Conservation (phyloP, 2,888 invertebrate genomes). For the Melanostoma mellinum region DNA sequence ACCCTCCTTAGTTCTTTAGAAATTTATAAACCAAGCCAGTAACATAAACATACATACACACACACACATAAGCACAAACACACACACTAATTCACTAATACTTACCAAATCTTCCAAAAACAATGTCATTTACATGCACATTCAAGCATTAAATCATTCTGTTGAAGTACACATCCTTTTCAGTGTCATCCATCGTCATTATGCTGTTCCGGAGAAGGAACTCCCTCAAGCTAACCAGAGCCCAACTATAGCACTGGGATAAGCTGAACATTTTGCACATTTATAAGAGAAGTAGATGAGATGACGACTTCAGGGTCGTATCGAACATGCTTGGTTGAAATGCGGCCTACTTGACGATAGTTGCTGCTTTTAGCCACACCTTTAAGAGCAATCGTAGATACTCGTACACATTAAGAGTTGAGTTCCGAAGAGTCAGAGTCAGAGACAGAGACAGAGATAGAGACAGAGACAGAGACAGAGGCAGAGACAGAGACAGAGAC, state of each 20-base stretch:
- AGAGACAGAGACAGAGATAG: too few species aligned
- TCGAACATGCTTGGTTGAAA: too few species aligned
- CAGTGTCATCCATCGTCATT: slow-evolving; percentile 75
- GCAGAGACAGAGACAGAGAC: too few species aligned
- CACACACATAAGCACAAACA: too few species aligned
- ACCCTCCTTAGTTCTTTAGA: slow-evolving; percentile 51
- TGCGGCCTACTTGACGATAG: too few species aligned
- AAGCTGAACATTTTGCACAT: slow-evolving; percentile 57
- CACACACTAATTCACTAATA: not conserved
- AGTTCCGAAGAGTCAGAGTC: too few species aligned
- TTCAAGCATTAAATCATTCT: slow-evolving; percentile 75
- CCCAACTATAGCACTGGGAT: slow-evolving; percentile 47
- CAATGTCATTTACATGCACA: slow-evolving; percentile 76
- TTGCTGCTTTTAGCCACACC: too few species aligned
- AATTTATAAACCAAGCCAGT: slow-evolving; percentile 66
- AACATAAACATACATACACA: slow-evolving; percentile 16
- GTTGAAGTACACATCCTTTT: slow-evolving; percentile 73
- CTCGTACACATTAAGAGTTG: too few species aligned
- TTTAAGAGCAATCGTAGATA: too few species aligned
- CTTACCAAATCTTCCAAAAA: slow-evolving; percentile 58
- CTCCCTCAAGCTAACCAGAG: slow-evolving; percentile 46
- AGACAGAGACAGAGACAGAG: too few species aligned
- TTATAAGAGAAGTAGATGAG: slow-evolving; percentile 17
- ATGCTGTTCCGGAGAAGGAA: slow-evolving; percentile 50
- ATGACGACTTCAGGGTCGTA: slow-evolving; percentile 14